A percentile compares a stretch with the other conserved stretches of the same genome.
These are phyloP conservation scores for Glaucopsyche alexis DNA, from an alignment of 2,888 invertebrate species.

Conservation along the genomic window DNA sequence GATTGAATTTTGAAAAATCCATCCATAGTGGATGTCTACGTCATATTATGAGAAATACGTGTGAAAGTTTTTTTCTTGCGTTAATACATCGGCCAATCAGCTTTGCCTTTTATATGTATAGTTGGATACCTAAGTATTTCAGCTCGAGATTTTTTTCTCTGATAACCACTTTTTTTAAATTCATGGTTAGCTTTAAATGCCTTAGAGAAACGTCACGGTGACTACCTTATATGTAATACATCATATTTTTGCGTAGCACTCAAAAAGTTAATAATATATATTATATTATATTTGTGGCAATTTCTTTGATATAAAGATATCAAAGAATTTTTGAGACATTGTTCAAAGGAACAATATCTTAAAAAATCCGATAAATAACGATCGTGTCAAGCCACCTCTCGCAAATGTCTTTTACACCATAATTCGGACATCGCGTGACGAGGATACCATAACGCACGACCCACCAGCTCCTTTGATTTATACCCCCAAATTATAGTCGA, in stretches of 20 bases:
- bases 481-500: constrained; percentile 24
- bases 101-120: too few species aligned
- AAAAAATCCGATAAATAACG: background rate
- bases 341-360: background rate
- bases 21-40: too few species aligned
- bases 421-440: constrained; percentile 71
- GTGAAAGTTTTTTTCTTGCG: too few species aligned
- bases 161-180: too few species aligned
- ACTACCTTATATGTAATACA: background rate
- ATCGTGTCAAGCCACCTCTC: constrained; percentile 43
- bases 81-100: too few species aligned
- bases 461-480: constrained; percentile 31
- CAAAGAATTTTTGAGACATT: too few species aligned
- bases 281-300: background rate
- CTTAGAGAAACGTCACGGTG: too few species aligned
- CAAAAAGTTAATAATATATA: background rate
- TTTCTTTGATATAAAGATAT: background rate
- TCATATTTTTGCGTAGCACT: background rate
- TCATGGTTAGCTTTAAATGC: too few species aligned
- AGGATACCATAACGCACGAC: constrained; percentile 46
- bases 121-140: too few species aligned
- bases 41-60: too few species aligned
- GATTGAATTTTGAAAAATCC: too few species aligned
- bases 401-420: constrained; percentile 56
- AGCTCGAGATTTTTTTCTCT: too few species aligned